These are phyloP conservation scores for Chloroceryle aenea DNA, from an alignment of 2,113 vertebrate species.

Conservation along the genomic window DNA sequence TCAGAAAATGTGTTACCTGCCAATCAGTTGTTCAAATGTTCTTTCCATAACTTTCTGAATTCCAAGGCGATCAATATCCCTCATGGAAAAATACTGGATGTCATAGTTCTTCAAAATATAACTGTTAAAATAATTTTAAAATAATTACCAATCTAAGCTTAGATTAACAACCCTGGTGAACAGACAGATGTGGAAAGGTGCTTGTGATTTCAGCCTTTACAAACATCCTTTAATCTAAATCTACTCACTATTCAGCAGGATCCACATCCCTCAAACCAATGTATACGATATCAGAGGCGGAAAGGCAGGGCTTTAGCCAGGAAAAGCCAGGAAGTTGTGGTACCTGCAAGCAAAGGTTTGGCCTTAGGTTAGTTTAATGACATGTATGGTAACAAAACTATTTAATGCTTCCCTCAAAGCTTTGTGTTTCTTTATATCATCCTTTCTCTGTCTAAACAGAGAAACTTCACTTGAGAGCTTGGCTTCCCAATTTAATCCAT, in stretches of 20 bases:
- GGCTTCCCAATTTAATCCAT: not conserved
- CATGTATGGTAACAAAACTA: not conserved
- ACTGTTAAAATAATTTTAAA: constrained; percentile 69
- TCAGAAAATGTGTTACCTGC: constrained; percentile 79
- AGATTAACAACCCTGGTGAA: not conserved
- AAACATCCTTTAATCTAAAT: not conserved
- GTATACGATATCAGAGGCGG: constrained; percentile 89
- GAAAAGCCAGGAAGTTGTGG: constrained; percentile 92
- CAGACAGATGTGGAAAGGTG: not conserved
- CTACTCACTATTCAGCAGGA: constrained; percentile 92
- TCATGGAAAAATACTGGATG: constrained; percentile 96
- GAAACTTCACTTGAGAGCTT: not conserved
- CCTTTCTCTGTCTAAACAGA: not conserved
- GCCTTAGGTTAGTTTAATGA: not conserved
- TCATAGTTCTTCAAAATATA: constrained; percentile 92
- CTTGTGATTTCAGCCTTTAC: not conserved
- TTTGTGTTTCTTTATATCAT: not conserved
- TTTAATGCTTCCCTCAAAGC: not conserved
- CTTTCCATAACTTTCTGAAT: constrained; percentile 98
- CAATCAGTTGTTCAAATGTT: constrained; percentile 89
- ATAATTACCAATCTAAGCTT: not conserved
- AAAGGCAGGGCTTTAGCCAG: constrained; percentile 92
- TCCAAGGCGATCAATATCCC: constrained; percentile 93
- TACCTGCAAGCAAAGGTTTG: constrained; percentile 76
- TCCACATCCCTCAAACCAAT: constrained; percentile 94